Evolutionary conservation across 2,113 vertebrate species (phyloP).

Genomic region (Leptobrachium leishanense): DNA sequence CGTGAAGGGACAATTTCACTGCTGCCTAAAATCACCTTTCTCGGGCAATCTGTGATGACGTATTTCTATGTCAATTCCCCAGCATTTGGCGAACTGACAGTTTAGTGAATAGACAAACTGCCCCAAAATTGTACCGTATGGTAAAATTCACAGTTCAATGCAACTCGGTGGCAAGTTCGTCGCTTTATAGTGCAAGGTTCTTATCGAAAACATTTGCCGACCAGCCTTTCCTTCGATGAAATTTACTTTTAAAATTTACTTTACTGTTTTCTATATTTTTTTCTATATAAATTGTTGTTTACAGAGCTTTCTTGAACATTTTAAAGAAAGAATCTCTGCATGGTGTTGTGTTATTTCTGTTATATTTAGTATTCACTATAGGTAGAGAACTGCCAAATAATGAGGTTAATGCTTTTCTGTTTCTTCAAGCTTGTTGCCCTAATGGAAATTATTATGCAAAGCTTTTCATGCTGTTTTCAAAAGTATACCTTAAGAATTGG

Average conservation of each 20-base stretch:
- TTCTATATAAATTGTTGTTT: slow-evolving; percentile 26
- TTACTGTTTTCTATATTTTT: slow-evolving; percentile 30
- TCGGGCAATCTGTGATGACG: too few species aligned
- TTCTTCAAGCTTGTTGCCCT: slow-evolving; percentile 40
- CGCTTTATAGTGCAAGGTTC: too few species aligned
- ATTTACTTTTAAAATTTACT: slow-evolving; percentile 1
- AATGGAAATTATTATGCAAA: slow-evolving; percentile 43
- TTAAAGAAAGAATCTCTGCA: slow-evolving; percentile 45
- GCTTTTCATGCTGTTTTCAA: slow-evolving; percentile 36
- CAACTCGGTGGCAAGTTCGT: too few species aligned
- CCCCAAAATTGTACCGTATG: too few species aligned
- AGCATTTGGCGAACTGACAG: too few species aligned
- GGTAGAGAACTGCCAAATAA: slow-evolving; percentile 35
- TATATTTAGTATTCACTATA: slow-evolving; percentile 50
- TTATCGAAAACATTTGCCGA: not conserved
- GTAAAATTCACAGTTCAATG: too few species aligned
- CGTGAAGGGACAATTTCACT: too few species aligned
- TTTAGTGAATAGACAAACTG: too few species aligned
- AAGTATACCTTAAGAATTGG: slow-evolving; percentile 22
- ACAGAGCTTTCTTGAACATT: slow-evolving; percentile 39
- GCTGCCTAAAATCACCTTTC: too few species aligned
- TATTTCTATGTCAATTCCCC: too few species aligned
- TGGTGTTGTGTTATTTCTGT: slow-evolving; percentile 53
- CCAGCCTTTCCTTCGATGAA: not conserved
- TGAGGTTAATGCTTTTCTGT: slow-evolving; percentile 43